Percentiles rank a stretch among this genome's conserved stretches.
phyloP scores from a whole-genome alignment of 2,888 invertebrate genomes.

The Pardosa pseudoannulata region DNA sequence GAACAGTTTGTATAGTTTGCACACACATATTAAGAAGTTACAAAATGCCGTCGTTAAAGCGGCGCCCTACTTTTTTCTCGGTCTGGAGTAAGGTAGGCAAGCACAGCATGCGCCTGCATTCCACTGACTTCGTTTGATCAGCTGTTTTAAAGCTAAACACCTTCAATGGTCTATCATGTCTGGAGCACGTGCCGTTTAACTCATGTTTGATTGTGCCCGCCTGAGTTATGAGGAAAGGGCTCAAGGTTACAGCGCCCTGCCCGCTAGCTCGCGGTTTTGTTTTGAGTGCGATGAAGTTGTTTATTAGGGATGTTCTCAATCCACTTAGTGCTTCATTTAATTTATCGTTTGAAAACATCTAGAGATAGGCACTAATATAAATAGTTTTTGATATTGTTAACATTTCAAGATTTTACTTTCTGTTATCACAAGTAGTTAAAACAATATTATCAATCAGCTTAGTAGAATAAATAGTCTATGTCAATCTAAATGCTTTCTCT shows the following conservation, averaged over 20 bases:
- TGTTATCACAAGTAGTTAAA: too few relatives aligned
- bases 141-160: slow-evolving; percentile 3
- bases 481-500: too few relatives aligned
- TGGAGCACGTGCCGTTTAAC: background rate
- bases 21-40: background rate
- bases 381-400: too few relatives aligned
- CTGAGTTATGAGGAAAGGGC: background rate
- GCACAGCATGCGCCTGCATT: background rate
- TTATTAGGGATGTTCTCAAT: too few relatives aligned
- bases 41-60: background rate
- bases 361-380: too few relatives aligned
- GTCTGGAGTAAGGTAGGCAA: background rate
- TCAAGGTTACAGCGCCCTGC: slow-evolving; percentile 5
- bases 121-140: background rate
- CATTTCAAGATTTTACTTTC: too few relatives aligned
- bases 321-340: too few relatives aligned
- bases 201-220: background rate
- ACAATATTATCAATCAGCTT: too few relatives aligned
- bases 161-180: background rate
- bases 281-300: too few relatives aligned
- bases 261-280: too few relatives aligned
- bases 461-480: too few relatives aligned
- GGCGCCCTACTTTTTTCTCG: background rate
- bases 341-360: too few relatives aligned
- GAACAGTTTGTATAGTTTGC: background rate